Base-by-base conservation (phyloP, 2,888 invertebrate species). In the Epinotia demarniana region DNA sequence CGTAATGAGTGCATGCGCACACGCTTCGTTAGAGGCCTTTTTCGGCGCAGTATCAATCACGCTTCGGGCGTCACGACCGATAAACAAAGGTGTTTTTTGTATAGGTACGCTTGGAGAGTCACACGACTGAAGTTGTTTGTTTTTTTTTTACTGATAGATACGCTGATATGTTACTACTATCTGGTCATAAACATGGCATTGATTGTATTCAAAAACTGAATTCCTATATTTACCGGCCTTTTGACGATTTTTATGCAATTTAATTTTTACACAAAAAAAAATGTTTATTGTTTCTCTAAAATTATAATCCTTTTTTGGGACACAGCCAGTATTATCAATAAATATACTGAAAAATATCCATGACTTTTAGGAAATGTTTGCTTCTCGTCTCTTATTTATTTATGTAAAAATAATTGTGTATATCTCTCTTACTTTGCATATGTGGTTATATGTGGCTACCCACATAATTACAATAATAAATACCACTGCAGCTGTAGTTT, bases 61-160 rank as follows among this genome's bases (percentile, higher is more conserved):
- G 85, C 83, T 87, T 86, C 83, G 64, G 43, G 6, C 66, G 72
- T 75, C 75, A 75, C 75, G 75, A 75, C 75, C 53, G 68, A 75
- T 75, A 75, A 68, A 75, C 75, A 75, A 75, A 75, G 64, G 75
- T 66, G 46, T 60, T 75, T 75, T 75, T 63, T 70, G 70, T 70
- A 46, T 68, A 43, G 62, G n/a, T 60, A 39, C 57, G 27, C 43
- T 60, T 66, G 18, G 43, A 61, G 46, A 69, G 69, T 75, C 75
- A 71, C 75, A 75, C 75, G 75, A 70, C 71, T 70, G n/a, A 23
- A 49, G 49, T 53, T 49, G 60, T 60, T 70, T 49, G 13, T 18
- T 19, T 57, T 58, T 57, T 58, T 58, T 27, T 27, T 2, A 63
- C 43, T 12, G 12, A 33, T 12, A 18, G n/a, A 13, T 53, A 19